phyloP scores from a whole-genome alignment of 2,113 vertebrate species.

The Onychostoma macrolepis region DNA sequence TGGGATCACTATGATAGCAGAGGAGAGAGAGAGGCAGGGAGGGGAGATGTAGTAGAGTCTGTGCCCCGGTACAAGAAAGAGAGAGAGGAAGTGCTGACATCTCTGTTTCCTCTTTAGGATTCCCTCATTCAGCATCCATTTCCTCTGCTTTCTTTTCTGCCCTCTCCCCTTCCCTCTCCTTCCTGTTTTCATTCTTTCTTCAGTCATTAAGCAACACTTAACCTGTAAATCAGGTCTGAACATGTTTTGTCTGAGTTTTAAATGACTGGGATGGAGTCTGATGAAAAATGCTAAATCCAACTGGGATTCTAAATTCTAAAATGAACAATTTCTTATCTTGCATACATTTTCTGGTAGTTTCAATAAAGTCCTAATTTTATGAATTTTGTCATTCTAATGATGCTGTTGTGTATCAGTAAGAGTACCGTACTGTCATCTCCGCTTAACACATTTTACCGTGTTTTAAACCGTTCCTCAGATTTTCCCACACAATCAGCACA shows the following conservation, averaged over 20 bases:
- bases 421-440: background rate
- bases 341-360: background rate
- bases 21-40: background rate
- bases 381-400: background rate
- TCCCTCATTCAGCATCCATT: constrained; percentile 20
- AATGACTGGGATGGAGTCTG: background rate
- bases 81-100: constrained; percentile 50
- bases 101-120: constrained; percentile 48
- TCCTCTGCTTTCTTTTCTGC: constrained; percentile 1
- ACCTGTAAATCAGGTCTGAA: background rate
- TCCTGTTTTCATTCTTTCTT: background rate
- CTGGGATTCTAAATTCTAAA: background rate
- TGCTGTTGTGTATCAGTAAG: background rate
- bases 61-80: background rate
- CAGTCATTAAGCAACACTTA: background rate
- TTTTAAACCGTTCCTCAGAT: background rate
- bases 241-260: background rate
- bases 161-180: background rate
- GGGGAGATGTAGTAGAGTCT: constrained; percentile 21
- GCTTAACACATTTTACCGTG: background rate
- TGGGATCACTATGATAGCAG: constrained; percentile 14
- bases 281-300: background rate
- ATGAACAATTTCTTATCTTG: background rate
- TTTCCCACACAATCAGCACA: background rate
- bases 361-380: background rate